Evolutionary conservation across 2,797 vertebrate genomes (phyloP), one percentile per base, ranked within the genome.

Genomic region (Alcedo atthis): DNA sequence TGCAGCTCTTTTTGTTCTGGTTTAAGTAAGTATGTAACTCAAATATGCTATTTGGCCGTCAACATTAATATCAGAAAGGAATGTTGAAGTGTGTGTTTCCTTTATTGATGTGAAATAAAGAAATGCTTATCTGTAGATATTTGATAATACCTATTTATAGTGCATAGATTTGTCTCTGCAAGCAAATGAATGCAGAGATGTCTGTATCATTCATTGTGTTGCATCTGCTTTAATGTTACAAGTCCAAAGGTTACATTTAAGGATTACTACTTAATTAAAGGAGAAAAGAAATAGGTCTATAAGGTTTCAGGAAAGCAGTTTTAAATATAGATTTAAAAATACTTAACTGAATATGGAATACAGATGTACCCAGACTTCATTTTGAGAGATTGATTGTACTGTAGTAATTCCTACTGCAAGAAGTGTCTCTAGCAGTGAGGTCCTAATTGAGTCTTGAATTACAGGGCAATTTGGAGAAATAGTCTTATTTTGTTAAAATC

Each of bases 251-350:
- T 86, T 96, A 84, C 92, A 70, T 58, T 66, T 92, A 88, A 79
- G 81, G 87, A 70, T 95, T 95, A 96, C 79, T 91, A 96, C 77
- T 84, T 95, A 89, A 95, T 94, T 95, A 94, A 76, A 89, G 53
- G 81, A 67, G 43, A 82, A 82, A 91, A 81, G 19, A 89, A 95
- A 71, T 25, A 42, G 45, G 46, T 87, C 49, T 90, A 22, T 89
- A 78, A 77, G 28, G 61, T 95, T 94, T 95, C 81, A 86, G 57
- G 42, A 81, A 84, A 83, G 37, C 30, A 62, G 11, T 77, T 78
- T 80, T 78, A 76, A 81, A 45, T 76, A 49, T 3, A 73, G 49
- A n/a, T 90, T 93, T 61, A 62, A 85, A 78, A 92, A 40, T 74
- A 58, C 33, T 68, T 93, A 68, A 63, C 77, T 75, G 78, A 73